phyloP scores from a whole-genome alignment of 2,888 invertebrate genomes.

The Phengaris arion region DNA sequence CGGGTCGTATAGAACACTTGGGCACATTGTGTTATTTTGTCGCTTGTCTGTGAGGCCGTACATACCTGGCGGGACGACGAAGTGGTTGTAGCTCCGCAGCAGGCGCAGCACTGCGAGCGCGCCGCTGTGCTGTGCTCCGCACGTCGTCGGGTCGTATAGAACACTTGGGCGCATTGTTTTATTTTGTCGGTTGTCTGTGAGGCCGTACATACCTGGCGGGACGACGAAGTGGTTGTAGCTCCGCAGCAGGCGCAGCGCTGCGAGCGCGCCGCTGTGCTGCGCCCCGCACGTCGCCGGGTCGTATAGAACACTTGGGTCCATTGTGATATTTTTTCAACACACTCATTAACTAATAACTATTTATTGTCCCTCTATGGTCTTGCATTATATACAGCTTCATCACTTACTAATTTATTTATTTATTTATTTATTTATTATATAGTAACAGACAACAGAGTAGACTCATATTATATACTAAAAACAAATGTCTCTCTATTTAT shows the following conservation, averaged over 20 bases:
- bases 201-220: slow-evolving; percentile 73
- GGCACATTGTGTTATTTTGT: background rate
- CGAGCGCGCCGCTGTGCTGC: slow-evolving; percentile 70
- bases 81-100: slow-evolving; percentile 83
- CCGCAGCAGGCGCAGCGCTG: slow-evolving; percentile 82
- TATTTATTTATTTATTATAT: too few species aligned
- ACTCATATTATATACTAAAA: too few species aligned
- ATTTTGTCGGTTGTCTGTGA: slow-evolving; percentile 37
- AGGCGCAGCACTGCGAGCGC: slow-evolving; percentile 82
- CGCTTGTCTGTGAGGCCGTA: background rate
- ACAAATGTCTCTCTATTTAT: too few species aligned
- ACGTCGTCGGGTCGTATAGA: slow-evolving; percentile 37
- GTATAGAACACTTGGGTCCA: slow-evolving; percentile 53
- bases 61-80: slow-evolving; percentile 81
- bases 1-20: background rate
- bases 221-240: slow-evolving; percentile 83
- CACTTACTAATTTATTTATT: too few species aligned
- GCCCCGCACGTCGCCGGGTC: slow-evolving; percentile 51
- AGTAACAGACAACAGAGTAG: too few species aligned
- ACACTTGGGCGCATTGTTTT: background rate
- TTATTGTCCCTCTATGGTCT: too few species aligned
- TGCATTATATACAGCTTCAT: too few species aligned
- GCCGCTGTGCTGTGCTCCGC: slow-evolving; percentile 53
- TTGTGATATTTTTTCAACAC: slow-evolving; percentile 31
- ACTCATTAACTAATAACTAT: too few species aligned